Evolutionary conservation across 2,797 vertebrate genomes (phyloP).

Genomic region (Neostethus bicornis): DNA sequence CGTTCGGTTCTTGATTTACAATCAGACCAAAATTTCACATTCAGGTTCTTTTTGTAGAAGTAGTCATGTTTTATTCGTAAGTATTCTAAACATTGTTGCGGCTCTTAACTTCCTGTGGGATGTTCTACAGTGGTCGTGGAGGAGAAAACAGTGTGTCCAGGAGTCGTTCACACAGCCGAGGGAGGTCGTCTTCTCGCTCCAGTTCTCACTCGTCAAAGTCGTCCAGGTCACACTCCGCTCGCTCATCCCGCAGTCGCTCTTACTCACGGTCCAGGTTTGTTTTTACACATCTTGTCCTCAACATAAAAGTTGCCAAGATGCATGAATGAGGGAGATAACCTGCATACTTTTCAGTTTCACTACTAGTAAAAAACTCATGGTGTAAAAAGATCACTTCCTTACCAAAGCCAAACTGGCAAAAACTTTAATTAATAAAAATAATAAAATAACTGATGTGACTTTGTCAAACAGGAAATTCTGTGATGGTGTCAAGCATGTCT

Average conservation of each 20-base stretch:
- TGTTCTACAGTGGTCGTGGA: slow-evolving; percentile 57
- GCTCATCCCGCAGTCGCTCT: slow-evolving; percentile 86
- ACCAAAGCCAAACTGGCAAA: no score
- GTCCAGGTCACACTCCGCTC: slow-evolving; percentile 83
- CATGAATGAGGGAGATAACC: no score
- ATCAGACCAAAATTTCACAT: background rate
- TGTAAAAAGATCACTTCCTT: no score
- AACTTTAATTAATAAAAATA: no score
- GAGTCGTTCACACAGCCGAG: slow-evolving; percentile 90
- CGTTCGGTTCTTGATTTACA: background rate
- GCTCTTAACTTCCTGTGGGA: background rate
- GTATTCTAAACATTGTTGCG: background rate
- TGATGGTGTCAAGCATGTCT: no score
- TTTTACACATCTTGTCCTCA: background rate
- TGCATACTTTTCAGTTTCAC: no score
- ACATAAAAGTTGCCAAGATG: no score
- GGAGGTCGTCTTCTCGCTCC: slow-evolving; percentile 91
- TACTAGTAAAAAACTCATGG: no score
- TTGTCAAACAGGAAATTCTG: no score
- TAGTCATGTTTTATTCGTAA: background rate
- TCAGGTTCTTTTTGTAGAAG: background rate
- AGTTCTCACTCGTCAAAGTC: slow-evolving; percentile 94
- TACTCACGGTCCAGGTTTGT: slow-evolving; percentile 92
- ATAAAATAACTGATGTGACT: no score
- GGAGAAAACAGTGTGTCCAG: slow-evolving; percentile 83